Evolutionary conservation across 2,888 invertebrate species (phyloP).

Genomic region (Ernsta delagoae): DNA sequence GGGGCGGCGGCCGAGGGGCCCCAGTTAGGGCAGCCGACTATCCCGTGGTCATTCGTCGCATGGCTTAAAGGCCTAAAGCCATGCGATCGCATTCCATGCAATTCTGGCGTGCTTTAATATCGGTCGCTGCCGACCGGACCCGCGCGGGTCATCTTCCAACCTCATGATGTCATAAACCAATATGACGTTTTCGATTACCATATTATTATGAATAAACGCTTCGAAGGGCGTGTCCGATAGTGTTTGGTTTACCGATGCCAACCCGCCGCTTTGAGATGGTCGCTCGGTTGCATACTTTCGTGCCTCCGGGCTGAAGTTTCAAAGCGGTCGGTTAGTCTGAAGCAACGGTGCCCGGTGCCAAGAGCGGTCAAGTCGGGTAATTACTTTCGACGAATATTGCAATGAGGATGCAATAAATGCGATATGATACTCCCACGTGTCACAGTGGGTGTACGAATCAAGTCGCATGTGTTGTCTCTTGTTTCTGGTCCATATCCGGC

Average conservation of each 20-base stretch:
- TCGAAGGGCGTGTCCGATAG: conserved; percentile 75
- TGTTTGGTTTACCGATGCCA: conserved; percentile 69
- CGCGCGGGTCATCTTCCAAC: conserved; percentile 65
- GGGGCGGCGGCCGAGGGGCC: conserved; percentile 78
- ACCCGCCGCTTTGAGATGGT: conserved; percentile 55
- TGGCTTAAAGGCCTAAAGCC: conserved; percentile 82
- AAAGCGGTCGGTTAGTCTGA: conserved; percentile 57
- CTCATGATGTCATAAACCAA: neutral
- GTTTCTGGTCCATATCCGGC: neutral
- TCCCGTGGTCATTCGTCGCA: conserved; percentile 70
- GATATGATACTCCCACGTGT: conserved; percentile 62
- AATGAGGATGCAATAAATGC: conserved; percentile 73
- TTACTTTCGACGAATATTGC: conserved; percentile 71
- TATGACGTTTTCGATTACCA: conserved; percentile 44
- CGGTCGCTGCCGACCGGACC: conserved; percentile 72
- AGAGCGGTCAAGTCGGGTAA: conserved; percentile 71
- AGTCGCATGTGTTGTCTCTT: neutral
- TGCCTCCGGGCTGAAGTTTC: conserved; percentile 51
- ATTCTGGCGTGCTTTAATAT: conserved; percentile 69
- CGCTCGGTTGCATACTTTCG: conserved; percentile 41
- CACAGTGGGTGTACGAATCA: neutral
- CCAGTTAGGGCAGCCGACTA: conserved; percentile 67
- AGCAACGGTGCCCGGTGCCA: conserved; percentile 73
- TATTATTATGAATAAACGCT: conserved; percentile 33
- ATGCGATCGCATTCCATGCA: conserved; percentile 71